A percentile compares a stretch with the other conserved stretches of the same genome.
These are phyloP conservation scores for Lepidurus couesii DNA, from an alignment of 1,140 invertebrate species.

Conservation along the genomic window DNA sequence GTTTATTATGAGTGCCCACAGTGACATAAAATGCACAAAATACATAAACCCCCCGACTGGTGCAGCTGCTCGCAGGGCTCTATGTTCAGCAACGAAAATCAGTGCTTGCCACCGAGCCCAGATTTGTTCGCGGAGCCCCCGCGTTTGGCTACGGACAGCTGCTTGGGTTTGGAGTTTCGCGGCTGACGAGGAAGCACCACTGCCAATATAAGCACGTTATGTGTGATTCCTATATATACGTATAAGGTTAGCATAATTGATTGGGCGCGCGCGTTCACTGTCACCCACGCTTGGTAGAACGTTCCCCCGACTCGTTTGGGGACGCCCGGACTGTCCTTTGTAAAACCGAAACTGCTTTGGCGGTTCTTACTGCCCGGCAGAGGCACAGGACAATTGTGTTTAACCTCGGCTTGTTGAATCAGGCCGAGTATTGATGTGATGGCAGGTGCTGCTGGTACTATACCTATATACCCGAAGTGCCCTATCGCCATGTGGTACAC, in stretches of 20 bases:
- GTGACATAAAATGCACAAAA: not conserved
- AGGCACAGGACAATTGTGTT: not conserved
- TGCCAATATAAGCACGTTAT: constrained; percentile 22
- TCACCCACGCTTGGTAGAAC: not conserved
- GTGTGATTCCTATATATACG: not conserved
- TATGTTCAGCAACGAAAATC: not conserved
- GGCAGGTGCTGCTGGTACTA: constrained; percentile 2
- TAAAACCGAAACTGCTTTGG: not conserved
- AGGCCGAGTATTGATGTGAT: not conserved
- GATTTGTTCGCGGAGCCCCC: not conserved
- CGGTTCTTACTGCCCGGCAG: not conserved
- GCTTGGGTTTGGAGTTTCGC: not conserved
- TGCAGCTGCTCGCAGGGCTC: not conserved
- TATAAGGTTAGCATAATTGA: constrained; percentile 17
- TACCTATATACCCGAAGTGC: not conserved
- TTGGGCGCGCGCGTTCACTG: constrained; percentile 15
- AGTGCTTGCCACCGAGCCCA: not conserved
- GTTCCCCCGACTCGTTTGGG: no score
- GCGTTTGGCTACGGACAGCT: constrained; percentile 17
- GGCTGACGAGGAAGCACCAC: not conserved
- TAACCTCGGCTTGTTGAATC: constrained; percentile 7
- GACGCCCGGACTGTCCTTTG: not conserved
- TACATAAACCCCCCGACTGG: not conserved
- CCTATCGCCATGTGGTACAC: constrained; percentile 4
- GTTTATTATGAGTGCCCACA: not conserved